Evolutionary conservation across 1,140 invertebrate genomes (phyloP).

Genomic region (Papilio dardanus): DNA sequence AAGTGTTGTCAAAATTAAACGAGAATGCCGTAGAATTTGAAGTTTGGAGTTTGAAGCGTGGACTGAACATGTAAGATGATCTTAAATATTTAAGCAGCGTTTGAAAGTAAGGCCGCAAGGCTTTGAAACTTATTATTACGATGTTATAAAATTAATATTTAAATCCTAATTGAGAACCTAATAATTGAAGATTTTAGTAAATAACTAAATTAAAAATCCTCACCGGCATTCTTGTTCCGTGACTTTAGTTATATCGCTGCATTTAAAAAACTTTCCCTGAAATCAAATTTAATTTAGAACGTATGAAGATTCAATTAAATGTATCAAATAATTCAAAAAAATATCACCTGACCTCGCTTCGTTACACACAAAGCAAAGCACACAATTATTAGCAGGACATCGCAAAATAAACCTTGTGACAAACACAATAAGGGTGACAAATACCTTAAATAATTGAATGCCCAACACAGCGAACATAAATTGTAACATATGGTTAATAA

Average conservation of each 20-base stretch:
- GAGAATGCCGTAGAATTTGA: too few relatives aligned
- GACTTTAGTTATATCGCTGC: conserved; percentile 93
- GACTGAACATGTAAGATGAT: too few relatives aligned
- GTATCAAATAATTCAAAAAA: conserved; percentile 30
- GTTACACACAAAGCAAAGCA: conserved; percentile 49
- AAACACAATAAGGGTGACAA: conserved; percentile 34
- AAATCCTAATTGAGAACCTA: too few relatives aligned
- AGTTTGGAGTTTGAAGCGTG: too few relatives aligned
- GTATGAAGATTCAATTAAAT: not conserved
- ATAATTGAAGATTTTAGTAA: too few relatives aligned
- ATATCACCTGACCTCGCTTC: conserved; percentile 61
- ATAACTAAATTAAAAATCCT: conserved; percentile 73
- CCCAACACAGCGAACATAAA: conserved; percentile 99
- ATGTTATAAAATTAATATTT: too few relatives aligned
- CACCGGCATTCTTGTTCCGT: conserved; percentile 92
- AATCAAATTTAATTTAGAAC: conserved; percentile 53
- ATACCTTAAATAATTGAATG: conserved; percentile 99
- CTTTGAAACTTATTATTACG: too few relatives aligned
- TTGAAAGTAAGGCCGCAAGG: too few relatives aligned
- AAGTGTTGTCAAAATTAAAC: too few relatives aligned
- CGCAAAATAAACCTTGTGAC: conserved; percentile 38
- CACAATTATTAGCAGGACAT: conserved; percentile 42
- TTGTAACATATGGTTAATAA: conserved; percentile 98
- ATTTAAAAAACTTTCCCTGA: conserved; percentile 93
- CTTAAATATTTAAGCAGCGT: too few relatives aligned